Conservation (phyloP, 2,888 invertebrate species). For the Seladonia tumulorum region DNA sequence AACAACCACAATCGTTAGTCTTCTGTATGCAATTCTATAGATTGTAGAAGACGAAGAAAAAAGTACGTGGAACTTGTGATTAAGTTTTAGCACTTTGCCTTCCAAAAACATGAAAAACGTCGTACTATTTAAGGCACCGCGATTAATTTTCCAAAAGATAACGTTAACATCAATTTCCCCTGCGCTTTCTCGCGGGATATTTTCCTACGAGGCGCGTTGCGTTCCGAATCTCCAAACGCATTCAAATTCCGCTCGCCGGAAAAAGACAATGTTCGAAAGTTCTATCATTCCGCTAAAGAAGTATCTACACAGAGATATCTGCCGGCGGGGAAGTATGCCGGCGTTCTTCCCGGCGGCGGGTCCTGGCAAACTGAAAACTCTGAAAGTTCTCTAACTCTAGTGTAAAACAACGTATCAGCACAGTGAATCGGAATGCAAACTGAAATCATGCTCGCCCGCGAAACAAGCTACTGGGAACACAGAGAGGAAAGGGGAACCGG, state of each 20-base stretch:
- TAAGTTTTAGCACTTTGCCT: not conserved
- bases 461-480: conserved; percentile 36
- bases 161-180: not conserved
- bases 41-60: not conserved
- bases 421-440: conserved; percentile 47
- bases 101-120: not conserved
- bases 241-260: not conserved
- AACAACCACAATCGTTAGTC: not conserved
- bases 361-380: conserved; percentile 18
- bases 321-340: not conserved
- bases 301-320: conserved; percentile 13
- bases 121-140: not conserved
- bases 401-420: conserved; percentile 47
- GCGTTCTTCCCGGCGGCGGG: conserved; percentile 21
- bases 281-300: conserved; percentile 2
- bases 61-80: not conserved
- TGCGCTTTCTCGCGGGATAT: not conserved
- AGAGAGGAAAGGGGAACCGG: conserved; percentile 12
- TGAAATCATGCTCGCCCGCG: conserved; percentile 56
- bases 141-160: not conserved
- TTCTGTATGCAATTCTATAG: not conserved
- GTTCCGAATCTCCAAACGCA: not conserved
- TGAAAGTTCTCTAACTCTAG: conserved; percentile 47
- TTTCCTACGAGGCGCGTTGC: not conserved
- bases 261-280: conserved; percentile 14